Conservation (phyloP, 2,888 invertebrate genomes). For the Muscina levida region DNA sequence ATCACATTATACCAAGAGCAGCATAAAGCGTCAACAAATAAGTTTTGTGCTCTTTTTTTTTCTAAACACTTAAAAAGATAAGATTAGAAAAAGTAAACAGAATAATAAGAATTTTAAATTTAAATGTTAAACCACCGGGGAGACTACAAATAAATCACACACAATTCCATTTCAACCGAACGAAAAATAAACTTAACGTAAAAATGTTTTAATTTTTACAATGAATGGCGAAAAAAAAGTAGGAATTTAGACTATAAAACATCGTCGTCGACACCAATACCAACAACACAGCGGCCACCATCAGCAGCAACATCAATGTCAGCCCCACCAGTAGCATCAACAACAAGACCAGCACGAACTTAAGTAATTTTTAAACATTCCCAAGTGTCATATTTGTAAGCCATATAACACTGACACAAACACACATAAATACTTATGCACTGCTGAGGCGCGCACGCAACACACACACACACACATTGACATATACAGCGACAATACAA, state of each 20-base stretch:
- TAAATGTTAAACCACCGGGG: too few relatives aligned
- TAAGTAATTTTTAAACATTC: conserved; percentile 39
- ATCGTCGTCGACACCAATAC: too few relatives aligned
- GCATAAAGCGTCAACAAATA: too few relatives aligned
- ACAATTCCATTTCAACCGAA: too few relatives aligned
- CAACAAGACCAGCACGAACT: conserved; percentile 1
- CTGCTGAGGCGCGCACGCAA: neutral
- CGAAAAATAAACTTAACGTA: conserved; percentile 9
- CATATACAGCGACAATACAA: neutral
- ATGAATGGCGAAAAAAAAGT: neutral
- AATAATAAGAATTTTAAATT: too few relatives aligned
- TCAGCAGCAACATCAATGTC: neutral
- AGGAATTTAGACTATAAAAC: too few relatives aligned
- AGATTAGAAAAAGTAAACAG: too few relatives aligned
- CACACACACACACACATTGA: neutral
- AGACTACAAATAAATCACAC: too few relatives aligned
- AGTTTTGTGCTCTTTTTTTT: too few relatives aligned
- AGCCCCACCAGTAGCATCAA: neutral
- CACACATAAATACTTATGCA: neutral
- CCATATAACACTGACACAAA: conserved; percentile 34
- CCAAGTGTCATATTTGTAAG: conserved; percentile 39
- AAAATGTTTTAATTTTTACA: conserved; percentile 9
- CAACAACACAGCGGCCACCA: too few relatives aligned
- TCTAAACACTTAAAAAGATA: too few relatives aligned
- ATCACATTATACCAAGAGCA: too few relatives aligned